Conservation (phyloP, 23 tunicate genomes). For the Botrylloides violaceus region DNA sequence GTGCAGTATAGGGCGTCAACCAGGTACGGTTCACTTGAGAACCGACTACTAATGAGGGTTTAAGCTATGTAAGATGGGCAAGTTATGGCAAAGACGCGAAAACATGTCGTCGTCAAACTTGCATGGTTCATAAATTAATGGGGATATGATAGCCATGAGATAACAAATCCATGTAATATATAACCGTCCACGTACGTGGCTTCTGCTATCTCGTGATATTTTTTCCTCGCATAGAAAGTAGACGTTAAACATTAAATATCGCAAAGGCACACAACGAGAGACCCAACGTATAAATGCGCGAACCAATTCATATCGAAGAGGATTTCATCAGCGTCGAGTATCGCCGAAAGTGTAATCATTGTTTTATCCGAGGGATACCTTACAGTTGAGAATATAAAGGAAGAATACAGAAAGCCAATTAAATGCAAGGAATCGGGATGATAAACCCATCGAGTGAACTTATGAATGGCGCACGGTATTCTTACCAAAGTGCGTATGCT, state of each 20-base stretch:
- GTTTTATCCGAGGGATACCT: too few relatives aligned
- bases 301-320: neutral
- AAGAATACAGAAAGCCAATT: too few relatives aligned
- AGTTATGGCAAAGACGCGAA: too few relatives aligned
- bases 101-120: too few relatives aligned
- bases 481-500: conserved; percentile 52
- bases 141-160: neutral
- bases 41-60: too few relatives aligned
- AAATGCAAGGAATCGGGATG: too few relatives aligned
- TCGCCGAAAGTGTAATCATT: too few relatives aligned
- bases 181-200: neutral
- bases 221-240: neutral
- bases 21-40: too few relatives aligned
- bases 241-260: conserved; percentile 1
- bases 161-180: neutral
- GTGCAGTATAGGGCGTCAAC: too few relatives aligned
- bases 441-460: conserved; percentile 12
- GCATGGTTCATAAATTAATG: neutral
- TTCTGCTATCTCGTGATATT: neutral
- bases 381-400: too few relatives aligned
- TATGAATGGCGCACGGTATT: conserved; percentile 51
- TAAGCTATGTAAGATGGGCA: too few relatives aligned
- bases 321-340: neutral
- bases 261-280: neutral
- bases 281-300: neutral